Conservation (phyloP, 2,113 vertebrate species). For the Aphyosemion australe region DNA sequence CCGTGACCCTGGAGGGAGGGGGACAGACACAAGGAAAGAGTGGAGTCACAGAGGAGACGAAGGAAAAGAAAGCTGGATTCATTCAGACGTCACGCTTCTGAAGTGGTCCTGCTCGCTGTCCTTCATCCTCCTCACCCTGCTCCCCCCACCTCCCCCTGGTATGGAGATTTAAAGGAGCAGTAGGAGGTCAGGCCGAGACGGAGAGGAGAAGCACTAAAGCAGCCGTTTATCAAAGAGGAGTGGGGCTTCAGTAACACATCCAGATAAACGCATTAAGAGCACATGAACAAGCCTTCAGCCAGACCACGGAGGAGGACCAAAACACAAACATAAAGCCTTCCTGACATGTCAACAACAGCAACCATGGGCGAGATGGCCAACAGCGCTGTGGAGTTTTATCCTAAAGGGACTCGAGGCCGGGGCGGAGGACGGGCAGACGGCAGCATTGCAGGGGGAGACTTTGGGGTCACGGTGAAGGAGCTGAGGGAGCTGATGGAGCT, state of each 20-base stretch:
- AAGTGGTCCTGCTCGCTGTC: constrained; percentile 52
- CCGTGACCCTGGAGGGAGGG: constrained; percentile 76
- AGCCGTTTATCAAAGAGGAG: constrained; percentile 3
- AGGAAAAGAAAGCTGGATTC: constrained; percentile 66
- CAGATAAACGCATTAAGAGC: constrained; percentile 32
- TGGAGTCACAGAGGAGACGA: constrained; percentile 57
- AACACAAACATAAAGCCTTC: constrained; percentile 18
- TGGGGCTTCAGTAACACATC: constrained; percentile 12
- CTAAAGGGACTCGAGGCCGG: constrained; percentile 78
- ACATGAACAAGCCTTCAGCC: constrained; percentile 57
- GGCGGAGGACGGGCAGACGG: constrained; percentile 64
- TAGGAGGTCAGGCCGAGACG: constrained; percentile 40
- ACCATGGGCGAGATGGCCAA: constrained; percentile 91
- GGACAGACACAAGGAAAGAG: constrained; percentile 68
- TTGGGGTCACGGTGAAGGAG: constrained; percentile 85
- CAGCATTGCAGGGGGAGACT: constrained; percentile 81
- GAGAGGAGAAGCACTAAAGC: constrained; percentile 37
- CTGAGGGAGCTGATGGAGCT: constrained; percentile 91
- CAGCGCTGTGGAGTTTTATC: constrained; percentile 90
- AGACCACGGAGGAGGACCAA: constrained; percentile 42
- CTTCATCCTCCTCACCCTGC: constrained; percentile 62
- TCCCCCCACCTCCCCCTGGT: constrained; percentile 51
- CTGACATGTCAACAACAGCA: constrained; percentile 77
- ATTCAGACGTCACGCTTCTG: constrained; percentile 47
- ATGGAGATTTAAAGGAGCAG: constrained; percentile 74